Conservation (phyloP, 2,797 vertebrate genomes). For the Chanos chanos region DNA sequence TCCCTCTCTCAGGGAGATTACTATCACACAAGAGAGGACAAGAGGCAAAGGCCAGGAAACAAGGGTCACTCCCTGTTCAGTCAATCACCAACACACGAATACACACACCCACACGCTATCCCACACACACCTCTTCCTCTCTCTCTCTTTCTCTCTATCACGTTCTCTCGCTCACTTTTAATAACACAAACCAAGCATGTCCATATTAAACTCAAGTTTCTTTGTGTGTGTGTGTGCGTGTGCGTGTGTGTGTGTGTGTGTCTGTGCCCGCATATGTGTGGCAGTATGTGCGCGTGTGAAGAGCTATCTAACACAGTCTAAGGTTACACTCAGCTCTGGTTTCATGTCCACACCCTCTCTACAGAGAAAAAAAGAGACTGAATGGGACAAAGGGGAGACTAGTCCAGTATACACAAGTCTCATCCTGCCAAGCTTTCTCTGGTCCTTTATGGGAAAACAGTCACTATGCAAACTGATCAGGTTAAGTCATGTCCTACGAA, state of each 20-base stretch:
- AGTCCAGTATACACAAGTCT: background rate
- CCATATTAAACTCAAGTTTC: too few species aligned
- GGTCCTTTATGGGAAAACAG: background rate
- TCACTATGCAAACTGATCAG: background rate
- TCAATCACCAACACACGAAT: slow-evolving; percentile 49
- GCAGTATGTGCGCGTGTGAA: too few species aligned
- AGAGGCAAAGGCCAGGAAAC: slow-evolving; percentile 34
- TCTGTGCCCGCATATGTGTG: too few species aligned
- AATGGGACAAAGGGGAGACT: slow-evolving; percentile 1
- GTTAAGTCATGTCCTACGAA: background rate
- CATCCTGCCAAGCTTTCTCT: slow-evolving; percentile 4
- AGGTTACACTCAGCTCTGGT: slow-evolving; percentile 2
- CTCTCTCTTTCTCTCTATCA: background rate
- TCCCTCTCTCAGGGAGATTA: slow-evolving; percentile 47
- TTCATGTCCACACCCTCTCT: slow-evolving; percentile 20
- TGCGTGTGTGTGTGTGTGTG: too few species aligned
- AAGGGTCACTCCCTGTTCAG: slow-evolving; percentile 47
- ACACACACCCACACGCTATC: slow-evolving; percentile 37
- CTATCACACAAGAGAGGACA: slow-evolving; percentile 52
- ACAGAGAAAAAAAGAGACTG: background rate
- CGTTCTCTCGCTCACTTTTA: background rate
- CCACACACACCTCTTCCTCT: slow-evolving; percentile 24
- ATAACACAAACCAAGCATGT: too few species aligned
- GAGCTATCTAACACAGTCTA: background rate
- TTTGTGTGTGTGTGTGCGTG: too few species aligned